These are phyloP conservation scores for Cistogaster globosa DNA, from an alignment of 2,888 invertebrate genomes.

Conservation along the genomic window DNA sequence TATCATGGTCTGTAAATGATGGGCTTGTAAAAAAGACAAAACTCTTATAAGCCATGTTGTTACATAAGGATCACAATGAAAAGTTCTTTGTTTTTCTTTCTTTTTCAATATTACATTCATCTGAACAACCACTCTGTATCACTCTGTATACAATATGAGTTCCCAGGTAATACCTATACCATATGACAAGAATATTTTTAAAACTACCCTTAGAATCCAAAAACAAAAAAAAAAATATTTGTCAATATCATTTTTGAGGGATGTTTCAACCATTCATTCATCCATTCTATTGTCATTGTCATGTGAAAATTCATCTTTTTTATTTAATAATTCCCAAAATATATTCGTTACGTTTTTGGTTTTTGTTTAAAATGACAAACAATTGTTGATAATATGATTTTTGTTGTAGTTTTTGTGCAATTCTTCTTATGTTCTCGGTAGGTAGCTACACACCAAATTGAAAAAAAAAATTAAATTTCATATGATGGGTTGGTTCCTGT, in stretches of 20 bases:
- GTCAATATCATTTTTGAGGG: slow-evolving; percentile 65
- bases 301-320: slow-evolving; percentile 64
- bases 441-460: not conserved
- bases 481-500: slow-evolving; percentile 72
- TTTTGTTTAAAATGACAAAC: slow-evolving; percentile 48
- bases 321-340: slow-evolving; percentile 32
- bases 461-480: slow-evolving; percentile 45
- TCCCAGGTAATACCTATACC: slow-evolving; percentile 64
- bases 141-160: not conserved
- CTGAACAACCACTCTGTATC: not conserved
- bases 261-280: slow-evolving; percentile 52
- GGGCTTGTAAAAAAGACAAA: not conserved
- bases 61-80: slow-evolving; percentile 52
- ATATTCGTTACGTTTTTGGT: slow-evolving; percentile 56
- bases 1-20: slow-evolving; percentile 15
- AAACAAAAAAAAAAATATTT: slow-evolving; percentile 47
- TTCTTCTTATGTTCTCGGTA: slow-evolving; percentile 32
- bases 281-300: slow-evolving; percentile 60
- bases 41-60: slow-evolving; percentile 24
- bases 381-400: slow-evolving; percentile 31
- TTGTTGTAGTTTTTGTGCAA: slow-evolving; percentile 36
- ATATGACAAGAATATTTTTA: slow-evolving; percentile 61
- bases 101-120: not conserved
- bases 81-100: slow-evolving; percentile 18
- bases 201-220: slow-evolving; percentile 46